Evolutionary conservation across 2,888 invertebrate species (phyloP).

Genomic region (Acronicta psi): DNA sequence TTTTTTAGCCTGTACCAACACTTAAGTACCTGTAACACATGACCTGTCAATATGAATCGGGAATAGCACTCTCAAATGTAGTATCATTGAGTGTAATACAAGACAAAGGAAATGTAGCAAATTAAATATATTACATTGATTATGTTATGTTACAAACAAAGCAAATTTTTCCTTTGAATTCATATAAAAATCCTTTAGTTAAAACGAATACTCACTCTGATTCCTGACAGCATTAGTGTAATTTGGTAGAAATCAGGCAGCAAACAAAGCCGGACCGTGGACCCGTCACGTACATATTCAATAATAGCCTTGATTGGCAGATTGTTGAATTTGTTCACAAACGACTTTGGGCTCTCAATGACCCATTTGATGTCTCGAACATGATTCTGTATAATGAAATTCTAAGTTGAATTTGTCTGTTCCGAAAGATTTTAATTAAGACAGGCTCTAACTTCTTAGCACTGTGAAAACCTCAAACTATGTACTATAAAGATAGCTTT

Average conservation of each 20-base stretch:
- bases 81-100: too few relatives aligned
- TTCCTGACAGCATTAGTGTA: conserved; percentile 98
- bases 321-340: conserved; percentile 94
- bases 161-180: too few relatives aligned
- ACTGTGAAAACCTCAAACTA: too few relatives aligned
- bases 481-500: too few relatives aligned
- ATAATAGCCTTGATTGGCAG: conserved; percentile 97
- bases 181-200: not conserved
- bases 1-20: too few relatives aligned
- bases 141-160: too few relatives aligned
- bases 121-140: too few relatives aligned
- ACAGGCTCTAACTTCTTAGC: not conserved
- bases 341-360: conserved; percentile 92
- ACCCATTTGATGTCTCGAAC: conserved; percentile 96
- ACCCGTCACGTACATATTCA: conserved; percentile 99
- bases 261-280: conserved; percentile 97
- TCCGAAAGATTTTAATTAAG: not conserved
- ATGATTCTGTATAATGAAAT: conserved; percentile 87
- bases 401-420: not conserved
- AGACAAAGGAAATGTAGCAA: too few relatives aligned
- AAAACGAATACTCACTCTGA: conserved; percentile 90
- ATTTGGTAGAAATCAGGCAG: conserved; percentile 97
- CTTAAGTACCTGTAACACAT: too few relatives aligned
- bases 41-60: too few relatives aligned
- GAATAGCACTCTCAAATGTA: too few relatives aligned